Base-by-base conservation (phyloP, 92 coral and sea anemone species). In the Zoanthus sansibaricus region DNA sequence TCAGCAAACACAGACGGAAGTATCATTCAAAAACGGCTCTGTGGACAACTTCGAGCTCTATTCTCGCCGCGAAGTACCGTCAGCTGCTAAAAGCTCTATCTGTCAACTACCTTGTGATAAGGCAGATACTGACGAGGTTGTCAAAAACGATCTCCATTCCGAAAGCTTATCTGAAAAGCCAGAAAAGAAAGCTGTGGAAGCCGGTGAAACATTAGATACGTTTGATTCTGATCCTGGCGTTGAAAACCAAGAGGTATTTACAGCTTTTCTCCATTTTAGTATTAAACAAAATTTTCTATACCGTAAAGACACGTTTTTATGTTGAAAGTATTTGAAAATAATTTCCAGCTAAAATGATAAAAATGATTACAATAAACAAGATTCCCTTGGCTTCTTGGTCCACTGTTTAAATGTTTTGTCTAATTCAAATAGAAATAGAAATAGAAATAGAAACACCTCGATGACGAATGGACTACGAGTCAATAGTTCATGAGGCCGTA, bases 171-270 rank as follows among this genome's bases (percentile, higher is more conserved):
- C 85, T 48, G 20, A 48, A 67, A 80, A 46, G 58, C 70, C 72
- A 67, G 73, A 52, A 66, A 66, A 47, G 58, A 44, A 67, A 68
- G 82, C 30, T 48, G 21, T 10, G 20, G 66, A 16, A 44, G 66
- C 20, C 11, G 51, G 13, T 33, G 17, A 31, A 45, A 71, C 87
- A 20, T 66, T 47, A 16, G 48, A 61, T 46, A 6, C 76, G 55
- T 46, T 76, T 12, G 75, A 72, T 17, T 90, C 88, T 49, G 93
- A 77, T 49, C 87, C 93, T 71, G 92, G 98, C 64, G 87, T 90
- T 72, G 94, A 95, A 47, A 95, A 94, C 70, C 69, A 83, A 64
- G 94, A 92, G 77, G 98, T 92, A 20, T 51, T 75, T 30, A n/a
- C 16, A 76, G 10, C 46, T 56, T 76, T 21, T 76, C 47, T 12